Evolutionary conservation across 2,888 invertebrate species (phyloP).

Genomic region (Zonitis immaculata): DNA sequence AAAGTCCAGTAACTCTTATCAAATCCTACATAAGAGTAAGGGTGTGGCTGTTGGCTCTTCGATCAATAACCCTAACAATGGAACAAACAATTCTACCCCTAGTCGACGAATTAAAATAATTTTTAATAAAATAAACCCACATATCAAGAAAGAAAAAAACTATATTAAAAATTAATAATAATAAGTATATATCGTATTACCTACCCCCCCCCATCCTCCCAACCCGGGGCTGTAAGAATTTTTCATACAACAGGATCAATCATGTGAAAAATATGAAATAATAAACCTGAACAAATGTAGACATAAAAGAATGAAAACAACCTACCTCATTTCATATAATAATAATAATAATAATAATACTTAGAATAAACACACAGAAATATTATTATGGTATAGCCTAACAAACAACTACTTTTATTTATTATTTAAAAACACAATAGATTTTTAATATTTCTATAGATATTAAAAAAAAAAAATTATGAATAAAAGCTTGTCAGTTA

Average conservation of each 20-base stretch:
- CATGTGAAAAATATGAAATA: conserved; percentile 19
- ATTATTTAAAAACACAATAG: conserved; percentile 18
- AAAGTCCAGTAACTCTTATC: neutral
- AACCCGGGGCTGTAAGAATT: conserved; percentile 15
- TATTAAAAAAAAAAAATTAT: conserved; percentile 21
- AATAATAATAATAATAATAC: no score
- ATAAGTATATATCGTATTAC: neutral
- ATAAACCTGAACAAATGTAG: conserved; percentile 12
- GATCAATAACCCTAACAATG: conserved; percentile 17
- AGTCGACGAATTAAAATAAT: conserved; percentile 27
- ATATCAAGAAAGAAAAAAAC: conserved; percentile 8
- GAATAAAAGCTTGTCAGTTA: conserved; percentile 29
- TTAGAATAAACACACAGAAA: conserved; percentile 13
- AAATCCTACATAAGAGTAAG: neutral
- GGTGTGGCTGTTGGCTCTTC: conserved; percentile 10
- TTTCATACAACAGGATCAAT: conserved; percentile 15
- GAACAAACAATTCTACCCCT: conserved; percentile 6
- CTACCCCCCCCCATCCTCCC: no score
- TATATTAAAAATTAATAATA: neutral
- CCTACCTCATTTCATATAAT: conserved; percentile 29
- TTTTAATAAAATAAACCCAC: conserved; percentile 24
- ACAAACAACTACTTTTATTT: conserved; percentile 8
- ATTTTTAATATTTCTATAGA: conserved; percentile 15
- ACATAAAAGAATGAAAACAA: conserved; percentile 16
- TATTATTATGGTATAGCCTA: conserved; percentile 21